Conservation (phyloP, 2,888 invertebrate genomes). For the Rhagonycha lutea region DNA sequence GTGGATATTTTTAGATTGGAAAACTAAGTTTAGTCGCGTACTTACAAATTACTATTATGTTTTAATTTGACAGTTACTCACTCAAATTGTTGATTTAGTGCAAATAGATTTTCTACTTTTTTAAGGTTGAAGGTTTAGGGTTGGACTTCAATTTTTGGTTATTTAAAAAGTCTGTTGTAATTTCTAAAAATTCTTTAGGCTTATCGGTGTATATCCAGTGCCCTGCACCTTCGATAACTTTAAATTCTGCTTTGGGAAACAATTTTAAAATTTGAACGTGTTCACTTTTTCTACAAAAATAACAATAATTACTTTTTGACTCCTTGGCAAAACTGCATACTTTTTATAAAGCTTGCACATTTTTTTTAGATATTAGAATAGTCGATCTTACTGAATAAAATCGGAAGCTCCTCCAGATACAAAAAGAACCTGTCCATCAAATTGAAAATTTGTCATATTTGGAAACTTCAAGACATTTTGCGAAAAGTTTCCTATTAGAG, state of each 20-base stretch:
- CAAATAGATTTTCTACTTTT: not conserved
- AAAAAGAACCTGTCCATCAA: conserved; percentile 75
- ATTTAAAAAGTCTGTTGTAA: conserved; percentile 66
- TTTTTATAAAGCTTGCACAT: conserved; percentile 42
- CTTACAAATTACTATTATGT: not conserved
- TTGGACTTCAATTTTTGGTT: not conserved
- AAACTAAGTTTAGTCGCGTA: not conserved
- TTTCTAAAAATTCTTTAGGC: conserved; percentile 74
- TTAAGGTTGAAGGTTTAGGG: too few species aligned
- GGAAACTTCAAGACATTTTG: conserved; percentile 71
- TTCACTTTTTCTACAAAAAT: conserved; percentile 57
- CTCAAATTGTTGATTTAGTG: not conserved
- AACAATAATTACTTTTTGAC: not conserved
- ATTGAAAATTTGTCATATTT: conserved; percentile 44
- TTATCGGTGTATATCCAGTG: conserved; percentile 96
- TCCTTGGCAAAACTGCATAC: not conserved
- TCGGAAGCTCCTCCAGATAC: conserved; percentile 83
- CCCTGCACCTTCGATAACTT: conserved; percentile 78
- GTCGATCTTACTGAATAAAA: conserved; percentile 67
- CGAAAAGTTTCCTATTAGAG: conserved; percentile 69
- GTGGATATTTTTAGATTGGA: not conserved
- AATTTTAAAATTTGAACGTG: conserved; percentile 66
- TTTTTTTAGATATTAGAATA: not conserved
- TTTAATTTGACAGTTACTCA: not conserved
- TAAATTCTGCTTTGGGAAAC: conserved; percentile 73